phyloP scores from a whole-genome alignment of 2,797 vertebrate species.

The Centropyge bicolor region DNA sequence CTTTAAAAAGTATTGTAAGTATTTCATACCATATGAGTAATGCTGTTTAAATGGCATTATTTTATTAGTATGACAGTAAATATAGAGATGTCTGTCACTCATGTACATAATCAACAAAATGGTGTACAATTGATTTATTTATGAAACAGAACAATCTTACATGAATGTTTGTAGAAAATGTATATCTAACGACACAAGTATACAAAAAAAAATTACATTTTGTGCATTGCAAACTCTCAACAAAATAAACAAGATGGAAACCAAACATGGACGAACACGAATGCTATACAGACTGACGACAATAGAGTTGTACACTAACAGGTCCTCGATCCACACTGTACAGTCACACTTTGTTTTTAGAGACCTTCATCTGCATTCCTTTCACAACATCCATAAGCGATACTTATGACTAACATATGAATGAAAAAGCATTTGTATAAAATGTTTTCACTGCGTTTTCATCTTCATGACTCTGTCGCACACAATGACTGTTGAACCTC shows the following conservation, averaged over 20 bases:
- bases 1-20: neutral
- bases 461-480: conserved; percentile 28
- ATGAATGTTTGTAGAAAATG: conserved; percentile 77
- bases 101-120: conserved; percentile 42
- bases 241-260: conserved; percentile 69
- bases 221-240: conserved; percentile 80
- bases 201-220: conserved; percentile 82
- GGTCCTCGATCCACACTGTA: conserved; percentile 55
- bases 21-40: neutral
- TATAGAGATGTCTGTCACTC: neutral
- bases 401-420: conserved; percentile 43
- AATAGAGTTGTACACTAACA: conserved; percentile 51
- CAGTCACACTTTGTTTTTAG: conserved; percentile 50
- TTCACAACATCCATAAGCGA: conserved; percentile 55
- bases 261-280: conserved; percentile 60
- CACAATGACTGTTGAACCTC: conserved; percentile 23
- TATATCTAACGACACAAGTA: conserved; percentile 77
- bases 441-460: conserved; percentile 44
- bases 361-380: conserved; percentile 56
- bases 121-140: conserved; percentile 81
- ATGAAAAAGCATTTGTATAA: conserved; percentile 40
- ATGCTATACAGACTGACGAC: conserved; percentile 62
- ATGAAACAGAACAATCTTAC: conserved; percentile 79
- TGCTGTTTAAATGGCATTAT: conserved; percentile 7
- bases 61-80: conserved; percentile 2